phyloP scores from a whole-genome alignment of 1,140 invertebrate species.

The Eurytemora carolleeae region DNA sequence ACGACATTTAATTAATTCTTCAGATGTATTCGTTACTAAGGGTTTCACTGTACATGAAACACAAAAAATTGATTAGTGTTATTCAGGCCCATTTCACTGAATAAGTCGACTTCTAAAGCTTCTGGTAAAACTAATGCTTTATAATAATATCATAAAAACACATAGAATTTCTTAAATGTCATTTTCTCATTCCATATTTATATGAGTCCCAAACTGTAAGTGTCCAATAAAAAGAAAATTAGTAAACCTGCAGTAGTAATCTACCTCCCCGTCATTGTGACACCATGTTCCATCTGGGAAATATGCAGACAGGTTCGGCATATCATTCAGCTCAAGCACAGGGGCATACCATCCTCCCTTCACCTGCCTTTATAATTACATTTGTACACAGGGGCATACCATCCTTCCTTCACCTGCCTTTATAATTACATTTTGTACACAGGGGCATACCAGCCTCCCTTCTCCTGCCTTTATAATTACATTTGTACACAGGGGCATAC shows the following conservation, averaged over 20 bases:
- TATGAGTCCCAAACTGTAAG: neutral
- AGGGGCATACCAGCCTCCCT: neutral
- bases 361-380: no score
- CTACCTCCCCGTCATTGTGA: slow-evolving; percentile 36
- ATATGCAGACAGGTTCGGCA: no score
- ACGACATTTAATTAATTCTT: no score
- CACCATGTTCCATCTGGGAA: slow-evolving; percentile 63
- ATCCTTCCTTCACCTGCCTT: no score
- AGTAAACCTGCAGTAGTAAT: slow-evolving; percentile 41
- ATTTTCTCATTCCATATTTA: neutral
- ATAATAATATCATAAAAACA: no score
- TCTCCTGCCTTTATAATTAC: no score
- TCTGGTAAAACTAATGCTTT: no score
- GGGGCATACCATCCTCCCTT: neutral
- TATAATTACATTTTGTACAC: neutral
- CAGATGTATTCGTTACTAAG: no score
- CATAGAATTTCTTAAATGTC: neutral
- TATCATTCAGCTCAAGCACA: neutral
- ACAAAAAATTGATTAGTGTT: neutral
- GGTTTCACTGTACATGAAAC: no score
- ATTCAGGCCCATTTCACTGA: neutral
- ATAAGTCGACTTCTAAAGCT: no score
- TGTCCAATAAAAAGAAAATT: neutral
- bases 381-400: neutral
- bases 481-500: no score